Base-by-base conservation (phyloP, 2,888 invertebrate genomes). In the Gastrophysa polygoni region DNA sequence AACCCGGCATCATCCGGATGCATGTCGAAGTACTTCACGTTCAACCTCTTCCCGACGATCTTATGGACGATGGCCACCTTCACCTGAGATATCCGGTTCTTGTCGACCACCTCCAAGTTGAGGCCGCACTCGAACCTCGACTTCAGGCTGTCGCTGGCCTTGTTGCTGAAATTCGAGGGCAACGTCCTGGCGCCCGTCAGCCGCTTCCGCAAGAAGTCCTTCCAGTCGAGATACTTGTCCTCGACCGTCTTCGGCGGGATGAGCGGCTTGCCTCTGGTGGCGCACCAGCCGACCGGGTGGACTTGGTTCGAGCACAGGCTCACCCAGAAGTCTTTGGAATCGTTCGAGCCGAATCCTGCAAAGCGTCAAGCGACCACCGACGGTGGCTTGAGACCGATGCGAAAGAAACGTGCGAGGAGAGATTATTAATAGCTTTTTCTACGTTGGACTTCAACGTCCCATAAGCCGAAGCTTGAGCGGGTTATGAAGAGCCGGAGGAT, bases 261-360 rank as follows among this genome's bases (percentile, higher is more conserved):
- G 7, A 98, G 84, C 1, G 96, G 96, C 79, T 96, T 96, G 28
- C 96, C 96, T 64, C 96, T 88, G 0, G 95, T 93, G 2, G 97
- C 97, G 83, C 97, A 97, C 97, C 98, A 98, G 5, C 98, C 98
- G 3, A 98, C 96, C 14, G 96, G 95, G 82, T 97, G 96, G n/a
- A 98, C 93, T 77, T 93, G 91, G 71, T 93, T 91, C 63, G 94
- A 93, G 81, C 96, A 96, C 52, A 98, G 83, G 75, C 96, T 96
- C 4, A 97, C 91, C 98, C 98, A 98, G 81, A 98, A 98, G 81
- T 98, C 98, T 80, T 93, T 92, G 21, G 91, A 88, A 59, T 88
- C 85, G 78, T 96, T 94, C 67, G 88, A 88, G 24, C 94, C 95
- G 79, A 96, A 96, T 5, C 98, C 60, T 61, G 51, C 18, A 46